These are phyloP conservation scores for Meta bourneti DNA, from an alignment of 2,888 invertebrate genomes.

Conservation along the genomic window DNA sequence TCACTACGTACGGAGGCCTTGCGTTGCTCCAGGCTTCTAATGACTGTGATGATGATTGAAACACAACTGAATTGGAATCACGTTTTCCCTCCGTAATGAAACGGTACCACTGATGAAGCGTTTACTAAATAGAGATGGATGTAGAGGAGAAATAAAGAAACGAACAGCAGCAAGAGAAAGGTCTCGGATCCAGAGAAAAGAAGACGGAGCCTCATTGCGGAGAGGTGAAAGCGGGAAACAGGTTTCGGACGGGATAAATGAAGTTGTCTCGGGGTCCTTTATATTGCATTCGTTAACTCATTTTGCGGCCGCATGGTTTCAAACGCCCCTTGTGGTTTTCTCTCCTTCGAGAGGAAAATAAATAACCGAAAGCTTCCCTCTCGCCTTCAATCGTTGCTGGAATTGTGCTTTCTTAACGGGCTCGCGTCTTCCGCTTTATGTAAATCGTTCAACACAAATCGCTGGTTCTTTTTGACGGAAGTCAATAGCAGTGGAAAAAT, in stretches of 20 bases:
- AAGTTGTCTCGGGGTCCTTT: conserved; percentile 50
- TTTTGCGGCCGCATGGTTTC: conserved; percentile 1
- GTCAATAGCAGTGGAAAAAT: no score
- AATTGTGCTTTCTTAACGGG: no score
- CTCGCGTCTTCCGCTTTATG: no score
- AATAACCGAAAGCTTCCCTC: no score
- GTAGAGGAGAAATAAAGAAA: conserved; percentile 21
- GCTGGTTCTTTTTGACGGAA: no score
- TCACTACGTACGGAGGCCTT: conserved; percentile 28
- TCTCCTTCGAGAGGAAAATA: no score
- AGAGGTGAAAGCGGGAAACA: conserved; percentile 50
- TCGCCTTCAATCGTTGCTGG: no score
- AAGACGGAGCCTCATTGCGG: background rate
- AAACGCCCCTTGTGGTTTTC: no score
- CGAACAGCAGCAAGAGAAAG: conserved; percentile 7
- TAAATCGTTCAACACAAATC: no score
- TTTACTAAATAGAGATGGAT: conserved; percentile 73
- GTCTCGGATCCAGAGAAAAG: background rate
- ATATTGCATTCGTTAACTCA: conserved; percentile 39
- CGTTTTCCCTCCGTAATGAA: conserved; percentile 69
- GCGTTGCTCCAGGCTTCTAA: conserved; percentile 51
- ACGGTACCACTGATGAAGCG: conserved; percentile 68
- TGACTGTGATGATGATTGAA: conserved; percentile 72
- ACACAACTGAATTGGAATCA: conserved; percentile 69
- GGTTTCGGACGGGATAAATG: conserved; percentile 68